Evolutionary conservation across 2,888 invertebrate species (phyloP).

Genomic region (Polydrusus pterygomalis): DNA sequence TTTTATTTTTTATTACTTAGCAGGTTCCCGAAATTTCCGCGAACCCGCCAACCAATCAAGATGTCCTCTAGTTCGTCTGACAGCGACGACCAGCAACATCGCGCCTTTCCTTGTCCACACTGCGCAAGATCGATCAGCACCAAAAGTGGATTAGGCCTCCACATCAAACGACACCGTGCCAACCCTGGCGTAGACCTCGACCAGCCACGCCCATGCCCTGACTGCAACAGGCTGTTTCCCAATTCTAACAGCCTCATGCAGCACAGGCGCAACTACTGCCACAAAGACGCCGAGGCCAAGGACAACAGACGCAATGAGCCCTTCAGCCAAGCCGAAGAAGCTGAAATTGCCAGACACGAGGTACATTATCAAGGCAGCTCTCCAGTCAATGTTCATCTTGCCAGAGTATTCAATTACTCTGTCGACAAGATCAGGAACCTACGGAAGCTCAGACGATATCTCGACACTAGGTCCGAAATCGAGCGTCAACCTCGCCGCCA

Average conservation of each 20-base stretch:
- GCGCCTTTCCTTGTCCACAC: neutral
- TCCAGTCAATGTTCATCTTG: neutral
- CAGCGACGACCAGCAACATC: neutral
- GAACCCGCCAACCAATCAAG: neutral
- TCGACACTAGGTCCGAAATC: neutral
- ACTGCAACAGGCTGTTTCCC: neutral
- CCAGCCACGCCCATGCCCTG: neutral
- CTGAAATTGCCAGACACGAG: neutral
- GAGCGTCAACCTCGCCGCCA: neutral
- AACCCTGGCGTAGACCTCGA: neutral
- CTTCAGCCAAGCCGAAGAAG: neutral
- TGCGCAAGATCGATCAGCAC: neutral
- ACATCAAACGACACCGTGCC: neutral
- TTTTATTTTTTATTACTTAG: neutral
- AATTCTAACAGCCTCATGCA: no score
- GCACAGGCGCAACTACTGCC: no score
- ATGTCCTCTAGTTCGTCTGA: neutral
- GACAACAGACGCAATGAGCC: neutral
- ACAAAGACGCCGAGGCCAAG: neutral
- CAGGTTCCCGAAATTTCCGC: neutral
- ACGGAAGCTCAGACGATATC: conserved; percentile 1
- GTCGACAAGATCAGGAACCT: conserved; percentile 11
- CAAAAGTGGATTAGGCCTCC: neutral
- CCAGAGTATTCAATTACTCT: neutral
- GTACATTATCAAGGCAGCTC: neutral